Evolutionary conservation across 2,888 invertebrate genomes (phyloP), one percentile per base, ranked within the genome.

Genomic region (Laothoe populi): DNA sequence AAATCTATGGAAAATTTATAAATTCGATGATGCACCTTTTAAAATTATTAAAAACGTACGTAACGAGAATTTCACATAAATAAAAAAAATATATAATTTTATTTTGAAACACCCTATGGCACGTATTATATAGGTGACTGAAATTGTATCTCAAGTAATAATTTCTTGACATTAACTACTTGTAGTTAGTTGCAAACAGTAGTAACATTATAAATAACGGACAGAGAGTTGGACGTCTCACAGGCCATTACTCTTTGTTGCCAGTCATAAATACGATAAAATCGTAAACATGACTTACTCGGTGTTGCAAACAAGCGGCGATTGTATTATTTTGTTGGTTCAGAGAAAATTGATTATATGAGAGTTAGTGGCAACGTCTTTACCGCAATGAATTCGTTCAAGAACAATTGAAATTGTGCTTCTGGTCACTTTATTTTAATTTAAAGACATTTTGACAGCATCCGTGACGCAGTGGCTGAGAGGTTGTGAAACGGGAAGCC

Each of bases 261-360:
- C 44, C 44, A 19, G 19, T 44, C 44, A 19, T 44, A 44, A 44
- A 44, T 19, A 44, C n/a, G n/a, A 44, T 19, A 19, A 44, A 44
- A 44, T 19, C 8, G 44, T 44, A 44, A 44, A 44, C 19, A 19
- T 19, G 16, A 44, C 19, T 44, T 44, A 44, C 19, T 19, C 44
- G 19, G 19, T 44, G 44, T 44, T 44, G 19, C 44, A 19, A 19
- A 19, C 44, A 1, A 19, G 44, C 44, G 8, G 44, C 19, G 44
- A 44, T 44, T 4, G 42, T 42, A 44, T 19, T 44, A 19, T 8
- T 19, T 19, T 19, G 19, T 44, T 19, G 44, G 44, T 10, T 19
- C 19, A 19, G 19, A 44, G 44, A 44, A 44, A 44, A 44, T 44
- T 19, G 44, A 44, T 44, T 44, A 19, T 44, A 19, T 10, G 0